Evolutionary conservation across 2,888 invertebrate genomes (phyloP).

Genomic region (Ochropleura plecta): DNA sequence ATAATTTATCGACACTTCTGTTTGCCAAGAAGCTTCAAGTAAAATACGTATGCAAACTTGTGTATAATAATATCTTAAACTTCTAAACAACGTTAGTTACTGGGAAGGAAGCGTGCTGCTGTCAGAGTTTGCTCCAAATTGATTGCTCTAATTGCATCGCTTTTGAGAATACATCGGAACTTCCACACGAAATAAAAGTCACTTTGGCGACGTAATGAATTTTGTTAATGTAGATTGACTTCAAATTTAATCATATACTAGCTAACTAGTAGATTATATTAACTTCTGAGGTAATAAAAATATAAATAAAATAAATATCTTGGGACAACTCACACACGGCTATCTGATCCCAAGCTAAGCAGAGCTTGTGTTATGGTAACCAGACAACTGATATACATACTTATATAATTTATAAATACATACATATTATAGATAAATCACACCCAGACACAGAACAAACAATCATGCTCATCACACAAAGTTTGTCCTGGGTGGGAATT

Average conservation of each 20-base stretch:
- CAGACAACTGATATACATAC: too few species aligned
- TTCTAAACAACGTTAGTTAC: slow-evolving; percentile 32
- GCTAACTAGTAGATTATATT: not conserved
- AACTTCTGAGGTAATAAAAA: not conserved
- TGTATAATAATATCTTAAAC: not conserved
- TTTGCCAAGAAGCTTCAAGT: not conserved
- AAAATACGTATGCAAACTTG: slow-evolving; percentile 17
- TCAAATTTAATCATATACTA: not conserved
- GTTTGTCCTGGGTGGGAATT: too few species aligned
- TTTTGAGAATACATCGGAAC: slow-evolving; percentile 34
- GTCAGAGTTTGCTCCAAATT: slow-evolving; percentile 44
- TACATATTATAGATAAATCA: too few species aligned
- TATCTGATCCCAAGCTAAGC: too few species aligned
- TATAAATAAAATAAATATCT: too few species aligned
- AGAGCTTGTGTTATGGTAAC: too few species aligned
- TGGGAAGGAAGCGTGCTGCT: slow-evolving; percentile 1
- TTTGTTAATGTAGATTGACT: not conserved
- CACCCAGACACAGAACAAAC: too few species aligned
- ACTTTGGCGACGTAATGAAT: not conserved
- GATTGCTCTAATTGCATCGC: slow-evolving; percentile 56
- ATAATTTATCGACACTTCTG: not conserved
- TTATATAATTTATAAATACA: too few species aligned
- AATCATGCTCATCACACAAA: too few species aligned
- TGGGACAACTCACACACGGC: too few species aligned
- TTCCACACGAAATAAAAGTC: slow-evolving; percentile 11